Percentiles rank a stretch among this genome's conserved stretches.
phyloP scores from a whole-genome alignment of 2,113 vertebrate species.

The Morone chrysops region DNA sequence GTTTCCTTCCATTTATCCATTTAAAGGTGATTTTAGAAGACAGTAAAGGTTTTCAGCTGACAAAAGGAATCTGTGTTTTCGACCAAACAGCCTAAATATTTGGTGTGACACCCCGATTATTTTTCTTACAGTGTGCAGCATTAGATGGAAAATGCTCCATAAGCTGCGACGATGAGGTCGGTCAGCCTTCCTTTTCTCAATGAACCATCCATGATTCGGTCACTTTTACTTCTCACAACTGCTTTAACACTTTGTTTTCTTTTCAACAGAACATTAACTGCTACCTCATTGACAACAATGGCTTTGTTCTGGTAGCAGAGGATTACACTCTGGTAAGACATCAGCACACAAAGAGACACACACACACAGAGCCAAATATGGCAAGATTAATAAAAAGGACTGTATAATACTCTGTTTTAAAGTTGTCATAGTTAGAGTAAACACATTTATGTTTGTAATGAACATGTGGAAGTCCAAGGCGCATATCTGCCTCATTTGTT shows the following conservation, averaged over 20 bases:
- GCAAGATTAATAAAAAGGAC: not conserved
- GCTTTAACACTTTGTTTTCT: conserved; percentile 18
- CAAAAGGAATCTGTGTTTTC: not conserved
- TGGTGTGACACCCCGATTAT: not conserved
- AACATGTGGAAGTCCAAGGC: not conserved
- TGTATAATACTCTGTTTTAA: not conserved
- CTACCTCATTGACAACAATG: conserved; percentile 99
- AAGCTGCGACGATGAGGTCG: conserved; percentile 97
- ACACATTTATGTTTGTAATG: not conserved
- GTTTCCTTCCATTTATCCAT: not conserved
- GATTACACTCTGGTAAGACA: conserved; percentile 90
- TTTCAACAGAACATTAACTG: conserved; percentile 92
- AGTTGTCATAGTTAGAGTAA: not conserved
- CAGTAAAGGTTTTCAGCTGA: conserved; percentile 18
- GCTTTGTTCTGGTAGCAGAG: conserved; percentile 96
- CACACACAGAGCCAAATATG: not conserved
- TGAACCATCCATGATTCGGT: not conserved
- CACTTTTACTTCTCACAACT: not conserved
- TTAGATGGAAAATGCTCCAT: conserved; percentile 96
- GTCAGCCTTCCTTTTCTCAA: conserved; percentile 38
- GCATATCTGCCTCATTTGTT: not conserved
- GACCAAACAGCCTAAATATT: conserved; percentile 1
- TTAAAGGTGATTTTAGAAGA: not conserved
- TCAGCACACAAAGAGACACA: not conserved
- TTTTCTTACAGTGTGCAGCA: conserved; percentile 89